phyloP scores from a whole-genome alignment of 2,113 vertebrate species.

The Bagarius yarrelli region DNA sequence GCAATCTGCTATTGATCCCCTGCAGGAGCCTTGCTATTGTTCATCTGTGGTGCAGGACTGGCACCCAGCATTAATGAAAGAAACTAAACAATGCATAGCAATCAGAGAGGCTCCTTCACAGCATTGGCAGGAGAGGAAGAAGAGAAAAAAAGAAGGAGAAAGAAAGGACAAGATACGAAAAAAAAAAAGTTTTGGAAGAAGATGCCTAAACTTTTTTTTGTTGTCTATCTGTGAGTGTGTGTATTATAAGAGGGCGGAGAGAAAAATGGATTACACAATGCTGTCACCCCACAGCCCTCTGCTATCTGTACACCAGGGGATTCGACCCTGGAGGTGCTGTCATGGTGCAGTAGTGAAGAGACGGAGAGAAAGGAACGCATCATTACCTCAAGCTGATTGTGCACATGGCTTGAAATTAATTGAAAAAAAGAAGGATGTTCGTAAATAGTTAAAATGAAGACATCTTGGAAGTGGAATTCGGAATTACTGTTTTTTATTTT shows the following conservation, averaged over 20 bases:
- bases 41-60: slow-evolving; percentile 86
- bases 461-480: not conserved
- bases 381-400: slow-evolving; percentile 45
- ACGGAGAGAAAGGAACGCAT: slow-evolving; percentile 31
- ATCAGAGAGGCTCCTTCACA: slow-evolving; percentile 71
- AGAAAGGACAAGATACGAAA: slow-evolving; percentile 30
- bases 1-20: slow-evolving; percentile 97
- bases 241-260: slow-evolving; percentile 4
- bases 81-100: slow-evolving; percentile 93
- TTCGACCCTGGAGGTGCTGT: slow-evolving; percentile 26
- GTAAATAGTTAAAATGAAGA: not conserved
- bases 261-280: slow-evolving; percentile 34
- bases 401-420: slow-evolving; percentile 34
- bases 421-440: slow-evolving; percentile 12
- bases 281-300: slow-evolving; percentile 29
- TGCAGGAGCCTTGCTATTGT: slow-evolving; percentile 89
- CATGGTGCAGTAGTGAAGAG: slow-evolving; percentile 21
- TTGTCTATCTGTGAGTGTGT: slow-evolving; percentile 30
- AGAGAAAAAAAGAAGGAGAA: slow-evolving; percentile 27
- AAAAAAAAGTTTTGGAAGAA: slow-evolving; percentile 65
- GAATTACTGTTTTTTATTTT: too few relatives aligned
- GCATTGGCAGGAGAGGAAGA: slow-evolving; percentile 49
- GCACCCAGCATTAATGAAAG: slow-evolving; percentile 97
- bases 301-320: slow-evolving; percentile 26
- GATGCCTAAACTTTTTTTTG: slow-evolving; percentile 35